phyloP scores from a whole-genome alignment of 2,888 invertebrate species.

The Tethea ocularis region DNA sequence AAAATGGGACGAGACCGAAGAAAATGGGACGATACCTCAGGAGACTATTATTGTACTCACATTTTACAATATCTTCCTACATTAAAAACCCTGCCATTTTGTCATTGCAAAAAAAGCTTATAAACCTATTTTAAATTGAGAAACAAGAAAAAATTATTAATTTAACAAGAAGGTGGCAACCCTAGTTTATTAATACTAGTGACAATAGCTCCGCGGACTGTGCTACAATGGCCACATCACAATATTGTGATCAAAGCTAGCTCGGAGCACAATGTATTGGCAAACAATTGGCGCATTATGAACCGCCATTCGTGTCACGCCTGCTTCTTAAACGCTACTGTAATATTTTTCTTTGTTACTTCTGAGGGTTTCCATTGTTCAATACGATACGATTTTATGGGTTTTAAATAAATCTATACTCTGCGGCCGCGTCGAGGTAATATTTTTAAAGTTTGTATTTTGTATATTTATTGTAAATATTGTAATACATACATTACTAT shows the following conservation, averaged over 20 bases:
- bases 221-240: constrained; percentile 36
- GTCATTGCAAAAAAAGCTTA: no score
- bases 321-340: constrained; percentile 41
- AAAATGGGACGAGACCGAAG: neutral
- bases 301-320: constrained; percentile 36
- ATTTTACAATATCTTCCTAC: neutral
- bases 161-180: neutral
- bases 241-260: constrained; percentile 55
- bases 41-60: neutral
- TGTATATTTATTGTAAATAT: no score
- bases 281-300: constrained; percentile 65
- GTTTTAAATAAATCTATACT: no score
- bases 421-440: no score
- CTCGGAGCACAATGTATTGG: constrained; percentile 34
- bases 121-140: no score
- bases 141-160: no score
- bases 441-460: no score
- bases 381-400: constrained; percentile 12
- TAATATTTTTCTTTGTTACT: constrained; percentile 38
- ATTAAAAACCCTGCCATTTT: no score
- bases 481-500: no score
- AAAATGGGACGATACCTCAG: neutral
- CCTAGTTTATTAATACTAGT: constrained; percentile 7
- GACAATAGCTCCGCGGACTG: constrained; percentile 13
- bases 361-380: constrained; percentile 23